These are phyloP conservation scores for Pseudomyrmex cubaensis DNA, from an alignment of 1,140 invertebrate genomes.

Conservation along the genomic window DNA sequence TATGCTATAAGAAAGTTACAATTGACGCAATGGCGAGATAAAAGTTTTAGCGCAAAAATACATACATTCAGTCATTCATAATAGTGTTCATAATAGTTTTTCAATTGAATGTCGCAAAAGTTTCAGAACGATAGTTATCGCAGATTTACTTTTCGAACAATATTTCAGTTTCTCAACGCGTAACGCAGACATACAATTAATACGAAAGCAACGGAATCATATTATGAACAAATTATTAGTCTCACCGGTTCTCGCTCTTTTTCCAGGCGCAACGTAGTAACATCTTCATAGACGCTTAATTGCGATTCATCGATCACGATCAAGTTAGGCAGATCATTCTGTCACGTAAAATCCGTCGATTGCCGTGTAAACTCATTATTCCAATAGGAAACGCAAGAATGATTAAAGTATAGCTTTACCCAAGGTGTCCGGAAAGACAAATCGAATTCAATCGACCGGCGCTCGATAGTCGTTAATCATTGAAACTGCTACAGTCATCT, in stretches of 20 bases:
- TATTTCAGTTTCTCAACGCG: background rate
- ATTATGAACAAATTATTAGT: constrained; percentile 27
- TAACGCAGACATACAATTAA: constrained; percentile 24
- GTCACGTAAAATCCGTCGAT: constrained; percentile 52
- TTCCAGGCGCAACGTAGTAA: background rate
- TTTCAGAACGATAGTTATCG: background rate
- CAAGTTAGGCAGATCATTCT: constrained; percentile 55
- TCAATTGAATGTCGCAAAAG: background rate
- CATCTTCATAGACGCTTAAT: constrained; percentile 39
- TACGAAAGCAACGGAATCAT: background rate
- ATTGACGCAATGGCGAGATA: constrained; percentile 6
- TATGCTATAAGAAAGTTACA: constrained; percentile 51
- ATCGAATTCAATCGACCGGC: constrained; percentile 68
- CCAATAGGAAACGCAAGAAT: constrained; percentile 46
- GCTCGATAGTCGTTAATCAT: constrained; percentile 70
- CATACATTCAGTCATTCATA: background rate
- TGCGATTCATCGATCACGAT: constrained; percentile 68
- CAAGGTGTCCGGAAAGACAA: constrained; percentile 63
- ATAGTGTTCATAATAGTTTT: background rate
- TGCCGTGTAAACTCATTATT: constrained; percentile 69
- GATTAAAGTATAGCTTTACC: constrained; percentile 70
- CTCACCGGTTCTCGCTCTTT: background rate
- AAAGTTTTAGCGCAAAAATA: constrained; percentile 33
- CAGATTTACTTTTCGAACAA: background rate
- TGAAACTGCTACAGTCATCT: constrained; percentile 70